Base-by-base conservation (phyloP, 1,140 invertebrate genomes). In the Hesperophylax magnus region DNA sequence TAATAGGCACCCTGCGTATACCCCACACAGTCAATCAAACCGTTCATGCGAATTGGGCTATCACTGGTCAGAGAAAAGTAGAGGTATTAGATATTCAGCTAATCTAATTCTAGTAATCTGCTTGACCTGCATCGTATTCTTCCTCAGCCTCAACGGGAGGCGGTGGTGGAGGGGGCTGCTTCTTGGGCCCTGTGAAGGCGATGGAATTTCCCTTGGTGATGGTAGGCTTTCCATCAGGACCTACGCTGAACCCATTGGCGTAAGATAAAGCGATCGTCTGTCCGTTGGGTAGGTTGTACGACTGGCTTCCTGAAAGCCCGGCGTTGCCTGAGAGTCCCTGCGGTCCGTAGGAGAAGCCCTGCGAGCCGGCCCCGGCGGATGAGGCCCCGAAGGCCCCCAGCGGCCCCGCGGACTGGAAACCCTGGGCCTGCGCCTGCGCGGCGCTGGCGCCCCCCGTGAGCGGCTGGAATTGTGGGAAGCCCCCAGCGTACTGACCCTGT, bases 171-270 rank as follows among this genome's bases (percentile, higher is more conserved):
- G 77, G 34, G 9, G 81, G 81, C 63, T 58, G 18, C 83, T 81
- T 39, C 78, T 71, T 5, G 81, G 56, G 34, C 9, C 83, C 83
- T 8, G 84, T 84, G 47, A 79, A 83, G 22, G 81, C 84, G 1
- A 84, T 53, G 20, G 84, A 84, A 52, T 80, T 85, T 0, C 87
- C 87, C 39, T 82, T 86, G 65, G 87, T 86, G 69, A 81, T 83
- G 60, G 84, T 86, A 7, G 77, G 85, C 58, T 86, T 87, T 0
- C 85, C 86, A 14, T 85, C 80, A 24, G 87, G 86, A 31, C 85
- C 85, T 53, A 88, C 85, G 80, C 86, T 86, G 75, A 88, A 88
- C 65, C 85, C 88, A 79, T 88, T 88, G 0, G 86, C 84, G 56
- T 85, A 87, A 7, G 86, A 84, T 31, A 89, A 85, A 52, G 87